A percentile compares a stretch with the other conserved stretches of the same genome.
phyloP scores from a whole-genome alignment of 2,888 invertebrate species.

The Erynnis tages region DNA sequence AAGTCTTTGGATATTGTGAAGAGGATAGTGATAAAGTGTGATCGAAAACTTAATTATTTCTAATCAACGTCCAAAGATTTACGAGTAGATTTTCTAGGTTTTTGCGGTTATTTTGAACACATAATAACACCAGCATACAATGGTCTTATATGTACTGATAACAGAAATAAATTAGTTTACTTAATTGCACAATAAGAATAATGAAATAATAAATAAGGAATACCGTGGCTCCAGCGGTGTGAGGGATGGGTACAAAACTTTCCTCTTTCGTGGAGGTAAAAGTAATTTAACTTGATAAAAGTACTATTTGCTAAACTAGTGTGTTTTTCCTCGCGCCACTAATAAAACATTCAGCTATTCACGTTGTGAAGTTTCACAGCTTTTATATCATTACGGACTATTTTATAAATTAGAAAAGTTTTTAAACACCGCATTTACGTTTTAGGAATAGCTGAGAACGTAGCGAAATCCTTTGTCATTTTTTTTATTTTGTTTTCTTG shows the following conservation, averaged over 20 bases:
- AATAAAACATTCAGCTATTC: conserved; percentile 61
- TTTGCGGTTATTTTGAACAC: no score
- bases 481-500: neutral
- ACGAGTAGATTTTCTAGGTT: no score
- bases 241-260: conserved; percentile 45
- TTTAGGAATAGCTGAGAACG: conserved; percentile 29
- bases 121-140: no score
- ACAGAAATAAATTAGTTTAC: conserved; percentile 4
- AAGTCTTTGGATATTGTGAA: no score
- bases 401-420: conserved; percentile 48
- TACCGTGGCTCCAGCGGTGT: conserved; percentile 28
- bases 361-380: conserved; percentile 47
- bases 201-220: conserved; percentile 23
- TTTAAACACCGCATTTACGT: conserved; percentile 32
- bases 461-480: conserved; percentile 3
- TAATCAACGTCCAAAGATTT: no score
- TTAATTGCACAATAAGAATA: neutral
- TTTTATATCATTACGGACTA: conserved; percentile 50
- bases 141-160: no score
- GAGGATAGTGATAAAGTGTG: no score
- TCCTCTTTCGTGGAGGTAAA: conserved; percentile 47
- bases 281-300: conserved; percentile 65
- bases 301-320: conserved; percentile 57
- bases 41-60: no score
- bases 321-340: conserved; percentile 47